phyloP scores from a whole-genome alignment of 2,113 vertebrate genomes.

The Ornithorhynchus anatinus region DNA sequence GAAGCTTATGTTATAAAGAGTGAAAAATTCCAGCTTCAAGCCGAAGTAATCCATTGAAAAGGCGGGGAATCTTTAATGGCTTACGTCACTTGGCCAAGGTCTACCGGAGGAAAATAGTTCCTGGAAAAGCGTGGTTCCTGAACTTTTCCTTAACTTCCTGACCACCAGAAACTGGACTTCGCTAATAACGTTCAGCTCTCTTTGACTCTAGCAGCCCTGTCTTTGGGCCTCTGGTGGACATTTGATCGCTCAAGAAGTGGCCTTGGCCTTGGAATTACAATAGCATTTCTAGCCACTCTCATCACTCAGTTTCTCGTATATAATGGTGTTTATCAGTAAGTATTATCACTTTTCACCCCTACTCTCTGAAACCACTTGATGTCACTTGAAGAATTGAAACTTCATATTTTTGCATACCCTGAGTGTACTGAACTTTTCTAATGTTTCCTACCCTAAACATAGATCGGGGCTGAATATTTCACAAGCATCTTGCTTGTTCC shows the following conservation, averaged over 20 bases:
- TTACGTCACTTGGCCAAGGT: too few species aligned
- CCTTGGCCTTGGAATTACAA: constrained; percentile 82
- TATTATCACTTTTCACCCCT: neutral
- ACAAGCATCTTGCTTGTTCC: too few species aligned
- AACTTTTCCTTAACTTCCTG: constrained; percentile 65
- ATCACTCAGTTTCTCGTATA: constrained; percentile 84
- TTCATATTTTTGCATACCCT: neutral
- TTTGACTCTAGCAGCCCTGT: constrained; percentile 78
- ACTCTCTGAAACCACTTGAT: neutral
- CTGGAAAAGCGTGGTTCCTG: too few species aligned
- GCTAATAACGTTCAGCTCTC: constrained; percentile 82
- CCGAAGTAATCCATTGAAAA: neutral
- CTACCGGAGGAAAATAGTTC: too few species aligned
- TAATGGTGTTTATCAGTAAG: constrained; percentile 85
- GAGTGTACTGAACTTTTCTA: rapidly evolving
- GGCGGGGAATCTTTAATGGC: too few species aligned
- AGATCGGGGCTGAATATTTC: neutral
- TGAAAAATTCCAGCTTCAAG: neutral
- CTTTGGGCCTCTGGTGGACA: constrained; percentile 83
- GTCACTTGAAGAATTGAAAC: too few species aligned
- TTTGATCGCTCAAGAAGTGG: constrained; percentile 85
- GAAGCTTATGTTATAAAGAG: neutral
- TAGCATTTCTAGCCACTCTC: constrained; percentile 81
- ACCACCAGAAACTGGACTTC: constrained; percentile 80
- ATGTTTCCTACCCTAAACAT: neutral